A percentile compares a stretch with the other conserved stretches of the same genome.
Conservation (phyloP, 2,888 invertebrate genomes). For the Drepana falcataria region DNA sequence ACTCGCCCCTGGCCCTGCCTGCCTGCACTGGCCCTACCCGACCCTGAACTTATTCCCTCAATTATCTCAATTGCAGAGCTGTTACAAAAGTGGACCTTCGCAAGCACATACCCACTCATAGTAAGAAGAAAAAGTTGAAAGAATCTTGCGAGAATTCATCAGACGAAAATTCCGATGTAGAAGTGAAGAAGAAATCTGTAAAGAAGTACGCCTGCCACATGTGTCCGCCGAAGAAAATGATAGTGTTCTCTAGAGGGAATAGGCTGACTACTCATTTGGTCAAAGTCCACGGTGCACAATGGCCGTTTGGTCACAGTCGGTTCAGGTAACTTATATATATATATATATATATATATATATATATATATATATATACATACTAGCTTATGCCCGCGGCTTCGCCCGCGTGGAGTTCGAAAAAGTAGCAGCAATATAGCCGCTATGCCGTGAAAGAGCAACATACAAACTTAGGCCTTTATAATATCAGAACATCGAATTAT, state of each 20-base stretch:
- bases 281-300: conserved; percentile 83
- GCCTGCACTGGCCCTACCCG: conserved; percentile 31
- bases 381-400: background rate
- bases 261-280: conserved; percentile 85
- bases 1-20: conserved; percentile 51
- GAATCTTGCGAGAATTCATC: conserved; percentile 19
- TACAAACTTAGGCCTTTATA: no score
- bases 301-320: conserved; percentile 86
- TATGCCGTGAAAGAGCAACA: no score
- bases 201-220: conserved; percentile 83
- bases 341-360: no score
- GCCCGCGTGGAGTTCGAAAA: background rate
- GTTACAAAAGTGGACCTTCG: conserved; percentile 79
- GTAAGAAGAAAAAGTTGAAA: conserved; percentile 29
- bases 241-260: conserved; percentile 81
- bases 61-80: conserved; percentile 50
- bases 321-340: conserved; percentile 77
- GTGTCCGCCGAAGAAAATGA: conserved; percentile 78
- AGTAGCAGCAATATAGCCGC: no score
- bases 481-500: no score
- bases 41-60: no score
- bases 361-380: background rate
- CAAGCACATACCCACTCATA: conserved; percentile 76
- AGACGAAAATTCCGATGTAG: conserved; percentile 36
- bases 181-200: conserved; percentile 37